Conservation (phyloP, 2,113 vertebrate species). For the Chlorocebus sabaeus region DNA sequence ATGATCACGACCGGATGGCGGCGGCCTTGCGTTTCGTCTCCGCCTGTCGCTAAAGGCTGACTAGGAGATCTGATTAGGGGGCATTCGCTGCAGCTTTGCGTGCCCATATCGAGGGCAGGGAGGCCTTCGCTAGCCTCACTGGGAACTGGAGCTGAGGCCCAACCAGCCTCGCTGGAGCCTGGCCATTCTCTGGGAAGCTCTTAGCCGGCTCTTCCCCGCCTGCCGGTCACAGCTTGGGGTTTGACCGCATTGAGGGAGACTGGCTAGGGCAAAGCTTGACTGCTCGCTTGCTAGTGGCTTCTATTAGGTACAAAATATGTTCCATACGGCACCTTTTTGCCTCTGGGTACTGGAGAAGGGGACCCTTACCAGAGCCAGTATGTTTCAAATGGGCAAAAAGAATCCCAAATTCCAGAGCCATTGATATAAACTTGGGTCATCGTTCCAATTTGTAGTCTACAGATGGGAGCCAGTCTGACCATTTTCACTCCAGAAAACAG, state of each 20-base stretch:
- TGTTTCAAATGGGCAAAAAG: conserved; percentile 6
- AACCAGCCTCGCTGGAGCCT: neutral
- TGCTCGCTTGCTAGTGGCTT: neutral
- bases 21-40: conserved; percentile 84
- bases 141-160: neutral
- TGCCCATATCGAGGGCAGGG: conserved; percentile 80
- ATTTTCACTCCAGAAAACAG: neutral
- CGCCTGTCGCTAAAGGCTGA: conserved; percentile 85
- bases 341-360: neutral
- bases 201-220: neutral
- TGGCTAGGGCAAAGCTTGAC: neutral
- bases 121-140: neutral
- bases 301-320: neutral
- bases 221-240: neutral
- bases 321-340: neutral
- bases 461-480: neutral
- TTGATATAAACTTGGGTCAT: neutral
- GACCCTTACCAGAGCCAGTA: neutral
- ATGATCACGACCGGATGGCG: conserved; percentile 93
- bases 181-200: neutral
- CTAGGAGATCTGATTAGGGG: conserved; percentile 75
- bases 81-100: conserved; percentile 79
- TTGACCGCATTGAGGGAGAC: neutral
- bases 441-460: neutral
- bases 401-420: neutral